Base-by-base conservation (phyloP, 2,888 invertebrate genomes). In the Cephus pygmeus region DNA sequence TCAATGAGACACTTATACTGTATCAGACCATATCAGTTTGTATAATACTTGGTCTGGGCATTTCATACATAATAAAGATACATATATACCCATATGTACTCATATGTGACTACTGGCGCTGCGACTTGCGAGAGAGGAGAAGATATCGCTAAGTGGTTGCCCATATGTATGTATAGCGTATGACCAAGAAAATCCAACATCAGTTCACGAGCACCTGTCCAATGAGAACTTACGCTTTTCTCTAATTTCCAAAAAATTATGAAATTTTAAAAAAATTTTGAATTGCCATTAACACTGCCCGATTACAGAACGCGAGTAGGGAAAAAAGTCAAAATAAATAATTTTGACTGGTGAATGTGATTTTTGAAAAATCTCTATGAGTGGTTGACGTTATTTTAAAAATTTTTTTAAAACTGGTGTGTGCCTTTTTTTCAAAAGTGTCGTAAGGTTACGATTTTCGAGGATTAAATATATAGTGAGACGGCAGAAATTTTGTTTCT, bases 101-200 rank as follows among this genome's bases (percentile, higher is more conserved):
- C 23, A 23, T 56, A 23, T 56, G 40, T 9, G 40, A 56, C 40
- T 56, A 56, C 40, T 56, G 40, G 23, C 40, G 40, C 40, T 56
- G 40, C 23, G 40, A 6, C 40, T 56, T 23, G 23, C 40, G 40
- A 56, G 40, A 56, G 40, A 40, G 40, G 6, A 85, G 87, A 88
- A 89, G 89, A 89, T 88, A 90, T 88, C 87, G 88, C 87, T 87
- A 88, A 90, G 89, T 88, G 89, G 86, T 83, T 83, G 81, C 83
- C 88, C 87, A 89, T 88, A 87, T 85, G 83, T 56, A 23, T 23
- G 40, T 23, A 15, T 23, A 15, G 40, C 9, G 23, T 56, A 23
- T 84, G 82, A 85, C 83, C 82, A 83, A 82, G 75, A 81, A 81
- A 82, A 56, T 75, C 82, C 76, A 84, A 84, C 86, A 87, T 87